Conservation (phyloP, 2,888 invertebrate genomes). For the Fragum whitleyi region DNA sequence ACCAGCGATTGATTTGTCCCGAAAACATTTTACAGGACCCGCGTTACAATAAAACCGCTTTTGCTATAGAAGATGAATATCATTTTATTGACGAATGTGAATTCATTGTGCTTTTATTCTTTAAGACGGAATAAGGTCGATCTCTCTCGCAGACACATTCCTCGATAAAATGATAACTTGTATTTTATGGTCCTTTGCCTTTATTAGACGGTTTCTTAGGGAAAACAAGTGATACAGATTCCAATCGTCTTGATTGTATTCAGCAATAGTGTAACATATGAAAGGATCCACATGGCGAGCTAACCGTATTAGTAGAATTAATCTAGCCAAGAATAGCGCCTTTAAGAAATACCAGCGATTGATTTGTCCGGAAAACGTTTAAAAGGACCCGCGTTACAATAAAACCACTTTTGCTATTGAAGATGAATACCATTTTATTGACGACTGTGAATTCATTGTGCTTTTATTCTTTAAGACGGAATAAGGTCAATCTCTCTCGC, state of each 20-base stretch:
- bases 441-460: too few species aligned
- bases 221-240: neutral
- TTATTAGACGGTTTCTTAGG: neutral
- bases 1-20: conserved; percentile 10
- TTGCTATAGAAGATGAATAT: neutral
- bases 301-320: too few species aligned
- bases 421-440: too few species aligned
- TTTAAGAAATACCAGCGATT: too few species aligned
- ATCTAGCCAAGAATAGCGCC: too few species aligned
- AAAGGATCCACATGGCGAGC: too few species aligned
- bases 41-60: neutral
- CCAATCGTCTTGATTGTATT: neutral
- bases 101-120: neutral
- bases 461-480: too few species aligned
- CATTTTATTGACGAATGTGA: neutral
- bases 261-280: neutral
- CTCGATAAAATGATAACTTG: neutral
- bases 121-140: neutral
- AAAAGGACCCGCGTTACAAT: too few species aligned
- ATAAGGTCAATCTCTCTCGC: too few species aligned
- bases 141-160: neutral
- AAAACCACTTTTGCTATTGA: too few species aligned
- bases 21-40: neutral
- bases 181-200: neutral
- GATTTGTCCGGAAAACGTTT: neutral